These are phyloP conservation scores for Tragelaphus eurycerus DNA, from an alignment of 2,797 vertebrate genomes.

Conservation along the genomic window DNA sequence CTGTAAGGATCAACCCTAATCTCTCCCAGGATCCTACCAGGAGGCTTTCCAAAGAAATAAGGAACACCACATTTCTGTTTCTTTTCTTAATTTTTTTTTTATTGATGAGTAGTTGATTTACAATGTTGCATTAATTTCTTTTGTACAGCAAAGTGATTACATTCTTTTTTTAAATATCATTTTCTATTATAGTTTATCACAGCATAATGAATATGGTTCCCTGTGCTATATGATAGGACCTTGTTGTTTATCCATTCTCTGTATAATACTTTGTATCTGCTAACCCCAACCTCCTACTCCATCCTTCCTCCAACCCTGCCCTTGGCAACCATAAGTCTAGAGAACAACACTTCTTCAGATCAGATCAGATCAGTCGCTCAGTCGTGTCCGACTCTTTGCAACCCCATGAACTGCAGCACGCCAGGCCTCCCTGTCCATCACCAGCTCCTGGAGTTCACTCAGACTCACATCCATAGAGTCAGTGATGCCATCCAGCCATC, in stretches of 20 bases:
- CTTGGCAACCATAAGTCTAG: not conserved
- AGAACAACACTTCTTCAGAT: not conserved
- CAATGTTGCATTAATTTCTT: not conserved
- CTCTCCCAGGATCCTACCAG: not conserved
- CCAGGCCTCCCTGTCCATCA: no score
- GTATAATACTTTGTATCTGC: not conserved
- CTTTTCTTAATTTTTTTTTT: not conserved
- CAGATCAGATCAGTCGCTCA: no score
- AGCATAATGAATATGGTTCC: not conserved
- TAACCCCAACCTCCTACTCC: not conserved
- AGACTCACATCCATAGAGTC: no score
- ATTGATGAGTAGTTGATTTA: not conserved
- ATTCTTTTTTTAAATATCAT: not conserved
- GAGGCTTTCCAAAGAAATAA: not conserved
- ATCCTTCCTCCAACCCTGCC: not conserved
- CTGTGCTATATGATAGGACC: not conserved
- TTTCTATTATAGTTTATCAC: not conserved
- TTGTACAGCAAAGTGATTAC: not conserved
- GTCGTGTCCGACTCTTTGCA: no score
- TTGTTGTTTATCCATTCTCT: not conserved
- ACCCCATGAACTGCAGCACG: no score
- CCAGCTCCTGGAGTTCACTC: no score
- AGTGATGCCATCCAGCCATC: no score
- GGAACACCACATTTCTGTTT: not conserved
- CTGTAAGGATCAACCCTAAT: not conserved